Percentiles rank a stretch among this genome's conserved stretches.
These are phyloP conservation scores for Coptodon rendalli DNA, from an alignment of 2,113 vertebrate species.

Conservation along the genomic window DNA sequence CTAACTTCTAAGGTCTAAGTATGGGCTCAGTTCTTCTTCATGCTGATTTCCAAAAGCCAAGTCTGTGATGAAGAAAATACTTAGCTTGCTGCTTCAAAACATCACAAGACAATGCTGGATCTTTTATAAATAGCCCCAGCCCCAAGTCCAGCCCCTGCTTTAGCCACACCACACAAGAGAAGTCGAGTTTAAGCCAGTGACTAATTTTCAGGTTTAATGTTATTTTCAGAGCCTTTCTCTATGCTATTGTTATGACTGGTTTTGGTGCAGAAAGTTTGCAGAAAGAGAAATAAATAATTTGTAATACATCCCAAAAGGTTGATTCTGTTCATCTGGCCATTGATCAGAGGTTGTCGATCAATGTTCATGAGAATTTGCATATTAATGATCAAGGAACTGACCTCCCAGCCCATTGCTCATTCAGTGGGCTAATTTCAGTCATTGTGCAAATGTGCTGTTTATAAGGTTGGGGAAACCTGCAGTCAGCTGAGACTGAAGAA, in stretches of 20 bases:
- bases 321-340: background rate
- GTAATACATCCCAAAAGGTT: rapidly evolving
- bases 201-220: background rate
- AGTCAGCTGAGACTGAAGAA: background rate
- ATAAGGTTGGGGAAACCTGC: rapidly evolving
- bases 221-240: background rate
- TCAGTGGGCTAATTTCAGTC: rapidly evolving
- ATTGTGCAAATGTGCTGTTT: background rate
- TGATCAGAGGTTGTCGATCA: background rate
- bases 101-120: rapidly evolving
- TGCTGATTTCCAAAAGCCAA: rapidly evolving
- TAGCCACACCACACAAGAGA: background rate
- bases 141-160: background rate
- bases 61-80: background rate
- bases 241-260: rapidly evolving
- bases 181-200: background rate
- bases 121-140: background rate
- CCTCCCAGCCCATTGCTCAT: rapidly evolving
- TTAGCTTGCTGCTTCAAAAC: background rate
- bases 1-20: background rate
- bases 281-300: background rate
- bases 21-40: background rate
- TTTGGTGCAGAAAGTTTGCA: background rate
- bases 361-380: background rate
- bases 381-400: background rate